phyloP scores from a whole-genome alignment of 2,113 vertebrate genomes.

The Myrmecobius fasciatus region DNA sequence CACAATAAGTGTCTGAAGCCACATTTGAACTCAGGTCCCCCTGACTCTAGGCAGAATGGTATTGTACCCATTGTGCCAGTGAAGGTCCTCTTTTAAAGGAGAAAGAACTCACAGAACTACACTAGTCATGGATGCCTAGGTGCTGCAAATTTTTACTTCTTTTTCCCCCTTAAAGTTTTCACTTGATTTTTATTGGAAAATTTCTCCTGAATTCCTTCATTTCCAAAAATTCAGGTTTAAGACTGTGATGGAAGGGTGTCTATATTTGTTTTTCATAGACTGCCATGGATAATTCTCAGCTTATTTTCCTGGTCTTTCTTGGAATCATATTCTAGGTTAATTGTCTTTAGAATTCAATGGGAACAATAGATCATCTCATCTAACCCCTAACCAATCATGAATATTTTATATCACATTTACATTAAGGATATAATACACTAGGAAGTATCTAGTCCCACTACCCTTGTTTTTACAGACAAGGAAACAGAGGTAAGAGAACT shows the following conservation, averaged over 20 bases:
- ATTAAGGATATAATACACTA: constrained; percentile 1
- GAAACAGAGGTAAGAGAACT: constrained; percentile 28
- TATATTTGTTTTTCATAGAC: background rate
- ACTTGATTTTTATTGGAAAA: background rate
- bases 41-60: too few relatives aligned
- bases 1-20: too few relatives aligned
- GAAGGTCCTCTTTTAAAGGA: background rate
- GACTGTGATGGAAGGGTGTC: background rate
- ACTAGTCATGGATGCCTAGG: background rate
- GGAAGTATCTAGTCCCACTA: background rate
- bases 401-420: background rate
- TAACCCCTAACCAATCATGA: background rate
- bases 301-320: background rate
- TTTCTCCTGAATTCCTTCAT: background rate
- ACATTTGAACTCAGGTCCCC: too few relatives aligned
- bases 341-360: background rate
- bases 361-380: background rate
- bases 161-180: background rate
- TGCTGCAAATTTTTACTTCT: background rate
- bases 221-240: background rate
- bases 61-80: too few relatives aligned
- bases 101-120: background rate
- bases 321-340: background rate
- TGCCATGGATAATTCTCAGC: background rate
- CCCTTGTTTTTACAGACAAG: constrained; percentile 29